phyloP scores from a whole-genome alignment of 2,113 vertebrate genomes.

The Oxygymnocypris stewartii region DNA sequence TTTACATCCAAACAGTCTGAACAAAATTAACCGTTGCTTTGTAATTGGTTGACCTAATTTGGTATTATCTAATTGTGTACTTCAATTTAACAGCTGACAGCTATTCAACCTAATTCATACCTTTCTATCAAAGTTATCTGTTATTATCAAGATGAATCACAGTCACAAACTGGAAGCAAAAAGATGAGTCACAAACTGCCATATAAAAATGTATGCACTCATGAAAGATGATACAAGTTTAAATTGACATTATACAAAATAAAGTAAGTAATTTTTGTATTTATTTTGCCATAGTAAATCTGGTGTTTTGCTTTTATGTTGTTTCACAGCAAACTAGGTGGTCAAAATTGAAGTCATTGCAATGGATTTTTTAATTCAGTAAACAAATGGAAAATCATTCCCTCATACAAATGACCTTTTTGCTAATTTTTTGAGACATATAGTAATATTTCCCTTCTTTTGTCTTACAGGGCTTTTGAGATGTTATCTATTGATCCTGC shows the following conservation, averaged over 20 bases:
- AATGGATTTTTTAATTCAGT: background rate
- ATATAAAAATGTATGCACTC: background rate
- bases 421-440: background rate
- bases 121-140: no score
- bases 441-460: conserved; percentile 8
- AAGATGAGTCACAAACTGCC: background rate
- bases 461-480: conserved; percentile 1
- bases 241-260: no score
- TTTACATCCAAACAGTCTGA: no score
- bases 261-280: background rate
- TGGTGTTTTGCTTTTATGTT: background rate
- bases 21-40: no score
- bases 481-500: background rate
- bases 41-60: no score
- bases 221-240: background rate
- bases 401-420: background rate
- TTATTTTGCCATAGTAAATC: background rate
- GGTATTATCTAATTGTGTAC: no score
- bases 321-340: background rate
- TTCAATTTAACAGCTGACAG: no score
- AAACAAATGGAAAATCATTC: background rate
- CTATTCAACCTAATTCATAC: no score
- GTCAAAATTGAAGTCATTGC: background rate
- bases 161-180: no score
- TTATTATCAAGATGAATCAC: no score